Conservation (phyloP, 2,888 invertebrate genomes). For the Acleris cristana region DNA sequence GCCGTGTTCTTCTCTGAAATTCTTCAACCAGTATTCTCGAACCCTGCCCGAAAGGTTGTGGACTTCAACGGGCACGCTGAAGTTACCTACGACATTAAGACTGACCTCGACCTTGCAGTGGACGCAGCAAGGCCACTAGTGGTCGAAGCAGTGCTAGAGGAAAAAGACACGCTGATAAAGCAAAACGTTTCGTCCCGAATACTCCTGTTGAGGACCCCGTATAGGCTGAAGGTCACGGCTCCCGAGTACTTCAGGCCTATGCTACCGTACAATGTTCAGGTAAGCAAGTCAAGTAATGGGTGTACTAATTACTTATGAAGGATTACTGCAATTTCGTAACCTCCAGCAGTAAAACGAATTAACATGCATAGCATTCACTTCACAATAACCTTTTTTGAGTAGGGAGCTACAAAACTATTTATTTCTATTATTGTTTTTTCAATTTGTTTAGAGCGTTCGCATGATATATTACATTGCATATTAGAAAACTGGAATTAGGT, state of each 20-base stretch:
- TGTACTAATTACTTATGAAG: background rate
- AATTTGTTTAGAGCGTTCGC: too few species aligned
- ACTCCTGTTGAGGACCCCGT: conserved; percentile 84
- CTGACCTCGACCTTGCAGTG: conserved; percentile 88
- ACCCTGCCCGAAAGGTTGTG: conserved; percentile 88
- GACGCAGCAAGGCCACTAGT: conserved; percentile 93
- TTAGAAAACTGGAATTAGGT: too few species aligned
- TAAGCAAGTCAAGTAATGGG: conserved; percentile 51
- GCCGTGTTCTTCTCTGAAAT: conserved; percentile 92
- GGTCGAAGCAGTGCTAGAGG: conserved; percentile 95
- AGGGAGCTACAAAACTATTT: too few species aligned
- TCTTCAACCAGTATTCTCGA: conserved; percentile 90
- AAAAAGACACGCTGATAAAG: conserved; percentile 92
- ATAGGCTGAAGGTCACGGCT: conserved; percentile 89
- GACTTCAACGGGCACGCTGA: conserved; percentile 86
- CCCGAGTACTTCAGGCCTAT: conserved; percentile 96
- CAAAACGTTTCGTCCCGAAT: conserved; percentile 89
- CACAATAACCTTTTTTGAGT: too few species aligned
- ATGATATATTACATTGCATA: too few species aligned
- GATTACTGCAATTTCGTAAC: background rate
- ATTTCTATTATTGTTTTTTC: too few species aligned
- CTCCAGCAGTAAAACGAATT: background rate
- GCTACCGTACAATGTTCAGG: conserved; percentile 92
- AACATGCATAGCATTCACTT: too few species aligned
- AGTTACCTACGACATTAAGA: conserved; percentile 90